Conservation (phyloP, 2,797 vertebrate species). For the Leptoclinus maculatus region DNA sequence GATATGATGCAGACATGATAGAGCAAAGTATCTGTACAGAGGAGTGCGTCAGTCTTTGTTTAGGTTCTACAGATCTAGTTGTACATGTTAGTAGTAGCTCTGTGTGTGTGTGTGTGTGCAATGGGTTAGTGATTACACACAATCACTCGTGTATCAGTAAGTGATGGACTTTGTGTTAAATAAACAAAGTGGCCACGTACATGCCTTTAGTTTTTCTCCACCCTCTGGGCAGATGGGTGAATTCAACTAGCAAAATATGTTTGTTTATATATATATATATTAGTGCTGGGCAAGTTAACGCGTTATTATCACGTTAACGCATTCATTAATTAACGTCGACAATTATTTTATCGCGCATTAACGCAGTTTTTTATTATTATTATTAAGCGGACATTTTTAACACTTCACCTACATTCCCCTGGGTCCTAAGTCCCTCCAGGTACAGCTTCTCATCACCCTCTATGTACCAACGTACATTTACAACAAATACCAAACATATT, state of each 20-base stretch:
- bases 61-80: neutral
- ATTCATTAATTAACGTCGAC: too few species aligned
- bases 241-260: neutral
- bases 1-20: neutral
- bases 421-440: too few species aligned
- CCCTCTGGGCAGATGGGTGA: neutral
- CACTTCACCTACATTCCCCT: too few species aligned
- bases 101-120: neutral
- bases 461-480: too few species aligned
- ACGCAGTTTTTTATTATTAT: too few species aligned
- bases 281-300: too few species aligned
- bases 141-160: neutral
- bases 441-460: too few species aligned
- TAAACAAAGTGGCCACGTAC: constrained; percentile 18
- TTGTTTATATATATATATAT: too few species aligned
- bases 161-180: constrained; percentile 66
- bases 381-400: too few species aligned
- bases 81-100: neutral
- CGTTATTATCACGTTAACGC: too few species aligned
- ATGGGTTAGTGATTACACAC: constrained; percentile 34
- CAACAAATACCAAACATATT: too few species aligned
- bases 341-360: too few species aligned
- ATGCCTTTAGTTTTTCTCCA: neutral
- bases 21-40: neutral
- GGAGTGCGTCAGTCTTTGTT: neutral